Evolutionary conservation across 2,888 invertebrate genomes (phyloP).

Genomic region (Agrotis segetum): DNA sequence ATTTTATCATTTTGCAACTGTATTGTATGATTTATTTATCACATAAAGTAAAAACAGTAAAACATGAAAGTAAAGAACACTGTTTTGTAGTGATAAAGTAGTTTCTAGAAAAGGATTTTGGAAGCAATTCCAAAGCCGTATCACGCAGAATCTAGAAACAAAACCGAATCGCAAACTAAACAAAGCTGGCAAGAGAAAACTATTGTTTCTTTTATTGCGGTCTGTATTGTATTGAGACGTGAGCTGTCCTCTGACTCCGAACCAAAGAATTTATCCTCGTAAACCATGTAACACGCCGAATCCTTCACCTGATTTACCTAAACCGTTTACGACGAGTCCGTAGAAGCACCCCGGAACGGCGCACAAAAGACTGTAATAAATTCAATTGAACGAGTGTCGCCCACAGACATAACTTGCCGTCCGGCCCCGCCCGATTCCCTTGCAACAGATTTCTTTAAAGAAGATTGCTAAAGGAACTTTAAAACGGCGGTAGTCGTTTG

Average conservation of each 20-base stretch:
- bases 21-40: neutral
- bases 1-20: neutral
- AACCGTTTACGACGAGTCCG: constrained; percentile 67
- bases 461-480: constrained; percentile 77
- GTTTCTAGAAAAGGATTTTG: neutral
- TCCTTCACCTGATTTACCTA: constrained; percentile 65
- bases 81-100: no score
- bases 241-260: constrained; percentile 19
- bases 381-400: constrained; percentile 84
- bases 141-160: neutral
- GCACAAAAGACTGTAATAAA: constrained; percentile 82
- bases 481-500: constrained; percentile 80
- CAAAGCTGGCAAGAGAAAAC: constrained; percentile 12
- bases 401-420: constrained; percentile 77
- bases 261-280: constrained; percentile 44
- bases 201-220: constrained; percentile 45
- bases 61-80: no score
- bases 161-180: constrained; percentile 27
- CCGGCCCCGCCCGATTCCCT: constrained; percentile 69
- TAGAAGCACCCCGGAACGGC: constrained; percentile 58
- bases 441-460: constrained; percentile 80
- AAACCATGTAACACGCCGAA: constrained; percentile 47
- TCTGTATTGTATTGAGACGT: constrained; percentile 35
- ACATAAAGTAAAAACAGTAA: no score
- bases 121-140: neutral